Evolutionary conservation across 2,797 vertebrate species (phyloP).

Genomic region (Limosa lapponica): DNA sequence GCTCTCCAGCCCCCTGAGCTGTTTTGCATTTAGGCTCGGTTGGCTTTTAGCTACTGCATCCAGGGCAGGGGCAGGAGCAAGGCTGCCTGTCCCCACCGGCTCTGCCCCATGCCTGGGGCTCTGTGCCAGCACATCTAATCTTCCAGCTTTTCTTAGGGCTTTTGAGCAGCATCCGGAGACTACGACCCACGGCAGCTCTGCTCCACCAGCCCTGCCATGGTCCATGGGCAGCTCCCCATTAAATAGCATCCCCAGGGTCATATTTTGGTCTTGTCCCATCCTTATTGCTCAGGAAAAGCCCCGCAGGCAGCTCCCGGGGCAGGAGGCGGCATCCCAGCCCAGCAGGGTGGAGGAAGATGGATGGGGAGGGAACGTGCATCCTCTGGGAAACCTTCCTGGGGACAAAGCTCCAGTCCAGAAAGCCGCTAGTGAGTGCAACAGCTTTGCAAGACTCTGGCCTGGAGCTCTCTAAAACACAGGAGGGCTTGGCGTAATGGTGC

Average conservation of each 20-base stretch:
- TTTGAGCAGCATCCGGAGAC: constrained; percentile 49
- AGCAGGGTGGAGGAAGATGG: accelerated
- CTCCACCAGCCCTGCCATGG: not conserved
- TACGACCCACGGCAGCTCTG: not conserved
- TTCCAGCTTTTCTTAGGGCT: constrained; percentile 3
- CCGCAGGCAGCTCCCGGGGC: not conserved
- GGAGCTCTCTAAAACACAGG: not conserved
- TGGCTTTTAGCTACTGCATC: not conserved
- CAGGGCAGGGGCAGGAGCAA: not conserved
- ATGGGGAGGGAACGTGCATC: not conserved
- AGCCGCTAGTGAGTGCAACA: accelerated
- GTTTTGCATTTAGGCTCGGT: not conserved
- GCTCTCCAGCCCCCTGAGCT: not conserved
- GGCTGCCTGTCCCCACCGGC: not conserved
- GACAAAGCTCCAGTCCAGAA: not conserved
- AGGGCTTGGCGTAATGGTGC: not conserved
- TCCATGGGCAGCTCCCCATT: not conserved
- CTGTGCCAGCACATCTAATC: not conserved
- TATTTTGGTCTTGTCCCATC: not conserved
- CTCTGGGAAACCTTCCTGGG: not conserved
- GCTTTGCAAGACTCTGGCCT: not conserved
- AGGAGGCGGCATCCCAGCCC: accelerated
- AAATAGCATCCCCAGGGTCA: accelerated
- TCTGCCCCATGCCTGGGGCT: accelerated
- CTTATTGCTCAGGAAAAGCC: not conserved